phyloP scores from a whole-genome alignment of 2,797 vertebrate genomes.

The Microtus californicus region DNA sequence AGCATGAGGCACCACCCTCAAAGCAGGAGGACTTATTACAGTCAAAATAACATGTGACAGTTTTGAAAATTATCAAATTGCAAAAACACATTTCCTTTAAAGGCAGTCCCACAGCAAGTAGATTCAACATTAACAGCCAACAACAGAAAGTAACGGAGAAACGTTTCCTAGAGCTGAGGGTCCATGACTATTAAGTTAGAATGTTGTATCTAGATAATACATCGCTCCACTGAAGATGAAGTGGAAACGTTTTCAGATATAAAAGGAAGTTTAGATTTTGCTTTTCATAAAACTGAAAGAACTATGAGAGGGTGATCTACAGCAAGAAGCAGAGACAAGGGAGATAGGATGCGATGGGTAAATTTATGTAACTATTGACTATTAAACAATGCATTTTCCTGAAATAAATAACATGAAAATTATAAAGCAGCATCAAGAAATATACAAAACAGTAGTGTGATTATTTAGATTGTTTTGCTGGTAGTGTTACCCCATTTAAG shows the following conservation, averaged over 20 bases:
- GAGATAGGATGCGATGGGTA: neutral
- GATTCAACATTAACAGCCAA: neutral
- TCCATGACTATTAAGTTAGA: neutral
- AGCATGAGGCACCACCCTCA: neutral
- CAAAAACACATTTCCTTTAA: slow-evolving; percentile 12
- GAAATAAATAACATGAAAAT: neutral
- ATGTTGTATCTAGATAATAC: neutral
- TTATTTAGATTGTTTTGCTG: neutral
- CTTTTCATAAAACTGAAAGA: neutral
- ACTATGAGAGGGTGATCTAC: neutral
- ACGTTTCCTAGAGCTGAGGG: neutral
- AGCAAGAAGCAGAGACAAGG: neutral
- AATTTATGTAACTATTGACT: neutral
- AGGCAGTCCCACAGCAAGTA: neutral
- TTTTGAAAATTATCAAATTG: neutral
- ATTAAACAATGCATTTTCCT: neutral
- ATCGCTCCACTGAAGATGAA: slow-evolving; percentile 11
- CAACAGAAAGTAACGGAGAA: neutral
- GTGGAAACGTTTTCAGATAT: neutral
- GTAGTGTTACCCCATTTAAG: neutral
- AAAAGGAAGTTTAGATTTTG: neutral
- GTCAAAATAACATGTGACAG: neutral
- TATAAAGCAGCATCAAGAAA: slow-evolving; percentile 6
- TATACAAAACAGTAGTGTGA: neutral
- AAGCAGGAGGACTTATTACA: neutral